These are phyloP conservation scores for Colletes gigas DNA, from an alignment of 1,140 invertebrate species.

Conservation along the genomic window DNA sequence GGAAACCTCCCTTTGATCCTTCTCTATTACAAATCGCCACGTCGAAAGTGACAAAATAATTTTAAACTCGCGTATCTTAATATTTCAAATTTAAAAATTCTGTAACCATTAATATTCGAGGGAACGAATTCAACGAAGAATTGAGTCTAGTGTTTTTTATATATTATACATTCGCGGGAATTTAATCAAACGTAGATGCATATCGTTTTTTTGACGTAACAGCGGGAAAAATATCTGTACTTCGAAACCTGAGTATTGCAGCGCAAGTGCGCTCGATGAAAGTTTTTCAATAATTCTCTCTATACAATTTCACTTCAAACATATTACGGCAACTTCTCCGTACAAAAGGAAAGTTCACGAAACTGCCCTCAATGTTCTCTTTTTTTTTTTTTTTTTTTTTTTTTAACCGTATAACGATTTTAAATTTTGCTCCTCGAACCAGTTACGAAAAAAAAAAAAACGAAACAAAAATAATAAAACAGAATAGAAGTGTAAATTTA, in stretches of 20 bases:
- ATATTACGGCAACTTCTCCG: background rate
- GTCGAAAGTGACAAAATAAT: too few species aligned
- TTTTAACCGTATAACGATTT: background rate
- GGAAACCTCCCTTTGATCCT: too few species aligned
- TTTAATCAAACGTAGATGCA: too few species aligned
- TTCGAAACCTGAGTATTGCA: background rate
- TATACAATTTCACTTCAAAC: conserved; percentile 9
- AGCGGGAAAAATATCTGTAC: background rate
- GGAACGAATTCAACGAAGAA: too few species aligned
- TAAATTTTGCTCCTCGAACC: background rate
- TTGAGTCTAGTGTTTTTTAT: too few species aligned
- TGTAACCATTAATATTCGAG: too few species aligned
- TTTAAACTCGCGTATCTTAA: too few species aligned
- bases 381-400: too few species aligned
- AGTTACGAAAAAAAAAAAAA: background rate
- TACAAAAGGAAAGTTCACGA: background rate
- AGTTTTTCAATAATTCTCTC: background rate
- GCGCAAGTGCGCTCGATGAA: background rate
- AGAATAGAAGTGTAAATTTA: background rate
- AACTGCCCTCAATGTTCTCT: background rate
- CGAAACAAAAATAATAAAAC: background rate
- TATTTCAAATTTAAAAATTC: too few species aligned
- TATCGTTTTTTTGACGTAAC: too few species aligned
- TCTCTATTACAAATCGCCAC: too few species aligned
- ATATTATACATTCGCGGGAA: too few species aligned